These are phyloP conservation scores for Hypsopygia costalis DNA, from an alignment of 2,888 invertebrate genomes.

Conservation along the genomic window DNA sequence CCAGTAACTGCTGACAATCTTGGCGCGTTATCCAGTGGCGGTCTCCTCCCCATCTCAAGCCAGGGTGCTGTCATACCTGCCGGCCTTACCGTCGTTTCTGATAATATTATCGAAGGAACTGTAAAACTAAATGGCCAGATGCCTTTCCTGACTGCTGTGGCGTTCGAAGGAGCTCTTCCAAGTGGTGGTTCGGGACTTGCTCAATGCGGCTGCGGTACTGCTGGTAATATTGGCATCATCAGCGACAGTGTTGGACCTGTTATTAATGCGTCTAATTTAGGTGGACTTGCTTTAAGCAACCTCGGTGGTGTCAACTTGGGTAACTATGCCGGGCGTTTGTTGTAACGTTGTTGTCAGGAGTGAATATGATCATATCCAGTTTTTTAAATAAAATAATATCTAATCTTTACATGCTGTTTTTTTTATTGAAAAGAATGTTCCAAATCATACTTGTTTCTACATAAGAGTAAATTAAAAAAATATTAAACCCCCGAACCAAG, in stretches of 20 bases:
- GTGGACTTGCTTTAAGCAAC: slow-evolving; percentile 3
- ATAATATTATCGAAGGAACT: slow-evolving; percentile 36
- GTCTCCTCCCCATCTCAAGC: slow-evolving; percentile 18
- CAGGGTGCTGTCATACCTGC: slow-evolving; percentile 23
- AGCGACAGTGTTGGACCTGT: slow-evolving; percentile 22
- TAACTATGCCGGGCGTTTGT: neutral
- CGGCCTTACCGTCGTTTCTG: slow-evolving; percentile 35
- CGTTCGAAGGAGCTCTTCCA: slow-evolving; percentile 31
- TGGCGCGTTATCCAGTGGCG: slow-evolving; percentile 15
- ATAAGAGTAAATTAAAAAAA: too few relatives aligned
- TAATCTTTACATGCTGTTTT: too few relatives aligned
- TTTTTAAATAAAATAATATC: too few relatives aligned
- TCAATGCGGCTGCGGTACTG: slow-evolving; percentile 28
- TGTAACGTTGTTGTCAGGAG: too few relatives aligned
- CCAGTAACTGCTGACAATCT: neutral
- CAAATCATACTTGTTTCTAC: too few relatives aligned
- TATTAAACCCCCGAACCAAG: too few relatives aligned
- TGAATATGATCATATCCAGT: too few relatives aligned
- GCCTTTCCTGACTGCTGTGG: slow-evolving; percentile 41
- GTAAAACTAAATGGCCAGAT: slow-evolving; percentile 33
- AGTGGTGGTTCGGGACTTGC: slow-evolving; percentile 33
- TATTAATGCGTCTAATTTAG: slow-evolving; percentile 13
- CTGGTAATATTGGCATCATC: slow-evolving; percentile 28
- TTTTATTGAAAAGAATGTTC: too few relatives aligned
- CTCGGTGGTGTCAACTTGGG: slow-evolving; percentile 12